Conservation (phyloP, 2,113 vertebrate genomes). For the Hemichromis elongatus region DNA sequence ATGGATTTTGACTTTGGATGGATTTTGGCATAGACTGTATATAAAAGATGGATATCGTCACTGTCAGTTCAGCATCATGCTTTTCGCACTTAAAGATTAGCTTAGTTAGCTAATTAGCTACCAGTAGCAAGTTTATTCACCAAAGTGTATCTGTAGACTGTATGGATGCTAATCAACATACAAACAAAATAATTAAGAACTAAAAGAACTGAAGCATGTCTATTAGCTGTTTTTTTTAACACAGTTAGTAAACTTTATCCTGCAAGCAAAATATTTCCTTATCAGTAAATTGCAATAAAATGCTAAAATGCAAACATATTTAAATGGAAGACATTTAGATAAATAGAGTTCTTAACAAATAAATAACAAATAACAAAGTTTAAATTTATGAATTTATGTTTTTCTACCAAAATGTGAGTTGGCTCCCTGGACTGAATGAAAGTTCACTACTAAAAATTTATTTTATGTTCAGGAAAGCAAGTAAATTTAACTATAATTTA, state of each 20-base stretch:
- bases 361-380: neutral
- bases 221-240: neutral
- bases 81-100: neutral
- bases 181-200: neutral
- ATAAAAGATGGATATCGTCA: neutral
- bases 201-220: neutral
- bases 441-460: neutral
- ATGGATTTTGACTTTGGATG: no score
- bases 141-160: neutral
- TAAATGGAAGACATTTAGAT: neutral
- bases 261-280: neutral
- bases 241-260: neutral
- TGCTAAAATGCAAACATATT: neutral
- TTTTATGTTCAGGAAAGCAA: neutral
- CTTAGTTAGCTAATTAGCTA: neutral
- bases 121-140: neutral
- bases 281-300: neutral
- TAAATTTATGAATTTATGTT: neutral
- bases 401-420: neutral
- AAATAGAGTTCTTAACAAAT: neutral
- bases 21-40: neutral
- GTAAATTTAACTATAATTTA: neutral
- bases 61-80: neutral
- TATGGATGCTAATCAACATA: neutral
- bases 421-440: neutral